A percentile compares a stretch with the other conserved stretches of the same genome.
phyloP scores from a whole-genome alignment of 2,797 vertebrate genomes.

The Acanthurus lineatus region DNA sequence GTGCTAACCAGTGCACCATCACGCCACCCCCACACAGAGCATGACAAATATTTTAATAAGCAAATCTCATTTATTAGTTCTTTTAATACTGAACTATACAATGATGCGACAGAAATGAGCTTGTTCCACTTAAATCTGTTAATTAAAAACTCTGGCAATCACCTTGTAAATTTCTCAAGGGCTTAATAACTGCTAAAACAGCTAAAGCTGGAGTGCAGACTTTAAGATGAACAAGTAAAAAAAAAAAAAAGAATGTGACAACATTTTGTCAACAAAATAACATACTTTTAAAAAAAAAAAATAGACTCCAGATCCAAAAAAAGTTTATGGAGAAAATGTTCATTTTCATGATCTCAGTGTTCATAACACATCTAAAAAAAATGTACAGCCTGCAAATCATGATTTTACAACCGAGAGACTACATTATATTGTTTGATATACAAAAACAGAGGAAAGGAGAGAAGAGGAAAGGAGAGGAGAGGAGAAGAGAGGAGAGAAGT shows the following conservation, averaged over 20 bases:
- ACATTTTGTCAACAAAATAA: no score
- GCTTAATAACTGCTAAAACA: background rate
- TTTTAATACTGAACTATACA: slow-evolving; percentile 20
- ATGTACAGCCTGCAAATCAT: background rate
- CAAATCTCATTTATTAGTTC: background rate
- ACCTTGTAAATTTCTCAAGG: background rate
- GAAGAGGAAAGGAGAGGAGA: slow-evolving; percentile 23
- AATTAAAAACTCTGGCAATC: slow-evolving; percentile 15
- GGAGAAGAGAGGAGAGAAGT: slow-evolving; percentile 3
- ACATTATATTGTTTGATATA: background rate
- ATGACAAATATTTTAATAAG: slow-evolving; percentile 6
- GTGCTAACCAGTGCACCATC: no score
- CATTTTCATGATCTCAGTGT: background rate
- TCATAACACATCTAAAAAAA: background rate
- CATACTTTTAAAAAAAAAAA: no score
- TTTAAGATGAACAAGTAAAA: background rate
- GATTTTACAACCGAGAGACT: background rate
- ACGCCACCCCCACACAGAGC: background rate
- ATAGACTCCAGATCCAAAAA: background rate
- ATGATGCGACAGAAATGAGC: background rate
- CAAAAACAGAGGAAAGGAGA: background rate
- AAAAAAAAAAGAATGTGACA: background rate
- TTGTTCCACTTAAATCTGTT: slow-evolving; percentile 11
- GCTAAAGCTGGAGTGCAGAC: background rate
- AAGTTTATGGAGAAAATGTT: background rate